phyloP scores from a whole-genome alignment of 2,113 vertebrate species.

The Ornithorhynchus anatinus region DNA sequence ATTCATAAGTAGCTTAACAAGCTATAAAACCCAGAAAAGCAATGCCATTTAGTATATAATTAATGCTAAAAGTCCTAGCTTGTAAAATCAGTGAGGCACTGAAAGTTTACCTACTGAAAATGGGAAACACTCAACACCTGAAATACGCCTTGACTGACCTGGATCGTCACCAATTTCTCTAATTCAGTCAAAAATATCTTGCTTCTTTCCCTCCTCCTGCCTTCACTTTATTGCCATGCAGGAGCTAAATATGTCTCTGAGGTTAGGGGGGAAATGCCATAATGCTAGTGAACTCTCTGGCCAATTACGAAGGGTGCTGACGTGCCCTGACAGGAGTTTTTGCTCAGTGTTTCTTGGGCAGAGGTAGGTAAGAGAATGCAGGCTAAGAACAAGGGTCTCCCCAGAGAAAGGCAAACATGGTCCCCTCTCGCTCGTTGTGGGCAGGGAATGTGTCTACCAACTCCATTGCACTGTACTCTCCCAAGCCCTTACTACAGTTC shows the following conservation, averaged over 20 bases:
- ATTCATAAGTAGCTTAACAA: constrained; percentile 14
- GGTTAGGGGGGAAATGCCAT: background rate
- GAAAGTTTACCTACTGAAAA: constrained; percentile 49
- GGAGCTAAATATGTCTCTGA: background rate
- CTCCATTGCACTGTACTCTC: no score
- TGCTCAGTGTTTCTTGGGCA: background rate
- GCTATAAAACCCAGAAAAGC: constrained; percentile 34
- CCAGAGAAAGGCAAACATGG: no score
- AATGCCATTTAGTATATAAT: constrained; percentile 26
- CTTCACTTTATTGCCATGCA: background rate
- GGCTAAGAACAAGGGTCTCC: background rate
- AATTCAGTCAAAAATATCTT: background rate
- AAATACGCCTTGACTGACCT: constrained; percentile 47
- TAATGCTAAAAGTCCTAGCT: constrained; percentile 39
- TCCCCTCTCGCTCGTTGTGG: no score
- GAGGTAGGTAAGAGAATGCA: constrained; percentile 22
- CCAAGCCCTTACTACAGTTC: no score
- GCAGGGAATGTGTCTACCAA: no score
- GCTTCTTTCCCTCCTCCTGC: background rate
- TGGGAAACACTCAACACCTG: constrained; percentile 32
- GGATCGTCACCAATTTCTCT: constrained; percentile 32
- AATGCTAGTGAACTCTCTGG: background rate
- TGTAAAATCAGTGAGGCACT: constrained; percentile 50
- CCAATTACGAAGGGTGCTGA: background rate
- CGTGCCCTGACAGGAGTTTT: background rate